Evolutionary conservation across 1,140 invertebrate species (phyloP), one percentile per base, ranked within the genome.

Genomic region (Scaptomyza graminum): DNA sequence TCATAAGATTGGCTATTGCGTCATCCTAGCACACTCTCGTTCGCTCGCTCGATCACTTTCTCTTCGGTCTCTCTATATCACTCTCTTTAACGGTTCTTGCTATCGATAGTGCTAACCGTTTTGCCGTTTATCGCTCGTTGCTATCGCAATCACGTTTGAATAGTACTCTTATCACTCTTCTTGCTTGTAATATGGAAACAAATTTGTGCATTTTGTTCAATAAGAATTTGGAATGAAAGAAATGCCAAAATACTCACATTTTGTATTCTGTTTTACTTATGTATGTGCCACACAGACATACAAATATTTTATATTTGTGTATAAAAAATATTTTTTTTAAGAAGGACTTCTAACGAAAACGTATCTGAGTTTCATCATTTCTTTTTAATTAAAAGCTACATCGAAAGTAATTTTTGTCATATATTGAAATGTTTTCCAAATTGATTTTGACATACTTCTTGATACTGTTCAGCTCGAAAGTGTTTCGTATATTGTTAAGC

Each of bases 181-280:
- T 52, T 18, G 37, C 12, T 11, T n/a, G 16, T 18, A 3, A n/a
- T n/a, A 37, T 39, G 18, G 5, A 51, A 43, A 46, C 8, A n/a
- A 50, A 65, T 8, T 61, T 72, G 37, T 41, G 47, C 68, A 72
- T 72, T 66, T 72, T 75, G 68, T 72, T 66, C 1, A 61, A 51
- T 55, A 51, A 22, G 12, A 66, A 75, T 75, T 75, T 75, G 15
- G 72, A 56, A 44, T 28, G 13, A 56, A 44, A 37, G 13, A 28
- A 52, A 52, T 39, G 39, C 22, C 46, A 43, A 52, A 46, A 39
- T 57, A 34, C 31, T 34, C 37, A 41, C 11, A 41, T 41, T 41
- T 41, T n/a, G 11, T 9, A 31, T 6, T 16, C 0, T 34, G 31
- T 9, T 34, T 34, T 34, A 2, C 18, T 5, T 3, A 11, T 15